Evolutionary conservation across 1,140 invertebrate genomes (phyloP).

Genomic region (Drosophila hydei): DNA sequence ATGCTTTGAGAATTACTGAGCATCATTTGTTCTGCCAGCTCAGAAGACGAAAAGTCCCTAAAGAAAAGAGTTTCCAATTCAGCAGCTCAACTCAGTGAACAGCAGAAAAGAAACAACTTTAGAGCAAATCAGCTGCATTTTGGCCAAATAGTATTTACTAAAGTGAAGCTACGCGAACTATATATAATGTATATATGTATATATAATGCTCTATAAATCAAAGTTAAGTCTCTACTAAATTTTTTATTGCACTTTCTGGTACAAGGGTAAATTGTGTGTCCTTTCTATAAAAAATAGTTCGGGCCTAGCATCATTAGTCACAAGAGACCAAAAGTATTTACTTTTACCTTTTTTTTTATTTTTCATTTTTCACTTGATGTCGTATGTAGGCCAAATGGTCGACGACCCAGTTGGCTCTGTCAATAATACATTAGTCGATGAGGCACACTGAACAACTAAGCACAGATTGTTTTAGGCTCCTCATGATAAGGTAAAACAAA

Average conservation of each 20-base stretch:
- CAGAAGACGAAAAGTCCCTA: background rate
- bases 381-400: constrained; percentile 1
- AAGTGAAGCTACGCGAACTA: background rate
- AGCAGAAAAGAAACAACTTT: too few species aligned
- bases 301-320: constrained; percentile 2
- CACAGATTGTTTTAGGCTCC: background rate
- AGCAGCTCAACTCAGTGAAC: too few species aligned
- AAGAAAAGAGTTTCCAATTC: too few species aligned
- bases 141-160: background rate
- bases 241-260: background rate
- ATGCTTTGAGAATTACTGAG: background rate
- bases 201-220: background rate
- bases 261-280: background rate
- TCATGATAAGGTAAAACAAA: background rate
- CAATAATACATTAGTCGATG: constrained; percentile 2
- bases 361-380: background rate
- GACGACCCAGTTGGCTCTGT: constrained; percentile 2
- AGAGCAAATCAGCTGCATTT: too few species aligned
- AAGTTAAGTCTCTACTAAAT: background rate
- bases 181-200: background rate
- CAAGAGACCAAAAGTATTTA: background rate
- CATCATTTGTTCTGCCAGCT: background rate
- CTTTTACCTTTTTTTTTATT: background rate
- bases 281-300: background rate
- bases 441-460: background rate